Conservation (phyloP, 2,888 invertebrate species). For the Sicus ferrugineus region DNA sequence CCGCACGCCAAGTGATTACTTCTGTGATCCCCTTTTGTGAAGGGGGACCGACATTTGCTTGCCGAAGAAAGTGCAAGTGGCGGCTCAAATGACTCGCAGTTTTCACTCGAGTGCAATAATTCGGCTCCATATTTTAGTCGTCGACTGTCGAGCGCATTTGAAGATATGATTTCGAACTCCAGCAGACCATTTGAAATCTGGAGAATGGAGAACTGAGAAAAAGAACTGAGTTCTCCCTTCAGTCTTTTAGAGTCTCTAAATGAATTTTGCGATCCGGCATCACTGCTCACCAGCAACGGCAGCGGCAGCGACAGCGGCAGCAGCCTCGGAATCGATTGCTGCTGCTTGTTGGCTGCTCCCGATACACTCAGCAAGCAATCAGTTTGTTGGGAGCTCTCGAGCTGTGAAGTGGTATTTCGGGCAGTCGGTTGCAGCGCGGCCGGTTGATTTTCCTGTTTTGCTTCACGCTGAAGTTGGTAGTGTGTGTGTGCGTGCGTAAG, state of each 20-base stretch:
- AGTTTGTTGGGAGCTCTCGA: constrained; percentile 60
- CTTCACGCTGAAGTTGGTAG: neutral
- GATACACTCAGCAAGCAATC: constrained; percentile 52
- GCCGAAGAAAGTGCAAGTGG: too few relatives aligned
- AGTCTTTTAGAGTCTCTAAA: neutral
- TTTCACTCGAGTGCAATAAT: too few relatives aligned
- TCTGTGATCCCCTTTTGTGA: too few relatives aligned
- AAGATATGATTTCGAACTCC: too few relatives aligned
- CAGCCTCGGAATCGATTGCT: constrained; percentile 11
- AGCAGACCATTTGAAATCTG: too few relatives aligned
- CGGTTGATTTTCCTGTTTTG: constrained; percentile 1
- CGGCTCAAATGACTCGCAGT: too few relatives aligned
- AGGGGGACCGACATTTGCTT: too few relatives aligned
- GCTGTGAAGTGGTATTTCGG: constrained; percentile 44
- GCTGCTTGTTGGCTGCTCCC: neutral
- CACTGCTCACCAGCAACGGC: constrained; percentile 2
- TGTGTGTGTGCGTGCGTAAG: neutral
- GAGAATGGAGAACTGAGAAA: too few relatives aligned
- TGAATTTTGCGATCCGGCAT: neutral
- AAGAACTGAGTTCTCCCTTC: too few relatives aligned
- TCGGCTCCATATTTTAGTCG: too few relatives aligned
- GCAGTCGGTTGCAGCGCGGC: neutral
- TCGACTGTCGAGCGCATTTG: too few relatives aligned
- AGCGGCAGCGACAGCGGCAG: neutral
- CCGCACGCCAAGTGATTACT: too few relatives aligned